Conservation (phyloP, 2,888 invertebrate species). For the Seladonia tumulorum region DNA sequence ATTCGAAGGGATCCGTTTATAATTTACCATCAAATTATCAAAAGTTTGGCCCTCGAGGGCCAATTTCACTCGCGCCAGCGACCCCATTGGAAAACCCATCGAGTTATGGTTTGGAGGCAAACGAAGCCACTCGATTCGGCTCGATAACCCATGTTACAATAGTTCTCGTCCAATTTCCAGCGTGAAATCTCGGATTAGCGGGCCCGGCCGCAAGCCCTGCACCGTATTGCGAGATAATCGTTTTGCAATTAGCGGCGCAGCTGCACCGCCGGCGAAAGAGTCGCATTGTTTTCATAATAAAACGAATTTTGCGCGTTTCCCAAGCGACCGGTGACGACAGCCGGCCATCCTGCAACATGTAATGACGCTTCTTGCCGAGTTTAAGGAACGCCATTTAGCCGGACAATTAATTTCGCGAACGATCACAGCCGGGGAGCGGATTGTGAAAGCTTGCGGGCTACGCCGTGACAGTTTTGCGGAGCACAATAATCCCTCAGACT, state of each 20-base stretch:
- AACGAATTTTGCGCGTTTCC: slow-evolving; percentile 69
- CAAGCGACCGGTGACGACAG: slow-evolving; percentile 66
- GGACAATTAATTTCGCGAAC: slow-evolving; percentile 63
- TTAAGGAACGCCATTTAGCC: slow-evolving; percentile 61
- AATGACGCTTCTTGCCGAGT: slow-evolving; percentile 63
- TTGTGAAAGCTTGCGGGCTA: slow-evolving; percentile 15
- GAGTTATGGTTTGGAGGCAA: not conserved
- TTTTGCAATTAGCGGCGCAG: slow-evolving; percentile 70
- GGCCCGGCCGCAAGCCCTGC: slow-evolving; percentile 37
- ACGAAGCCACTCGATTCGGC: not conserved
- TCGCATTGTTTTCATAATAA: slow-evolving; percentile 71
- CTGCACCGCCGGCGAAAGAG: slow-evolving; percentile 63
- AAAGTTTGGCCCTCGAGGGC: not conserved
- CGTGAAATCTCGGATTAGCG: slow-evolving; percentile 41
- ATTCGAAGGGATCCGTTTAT: not conserved
- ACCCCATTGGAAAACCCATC: not conserved
- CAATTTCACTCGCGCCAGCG: not conserved
- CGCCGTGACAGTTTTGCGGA: not conserved
- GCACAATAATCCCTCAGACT: not conserved
- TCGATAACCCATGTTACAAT: not conserved
- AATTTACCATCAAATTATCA: not conserved
- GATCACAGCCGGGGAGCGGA: slow-evolving; percentile 25
- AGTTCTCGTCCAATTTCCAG: slow-evolving; percentile 21
- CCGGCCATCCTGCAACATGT: slow-evolving; percentile 58
- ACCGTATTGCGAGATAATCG: slow-evolving; percentile 68